Evolutionary conservation across 1,140 invertebrate genomes (phyloP).

Genomic region (Hyles vespertilio): DNA sequence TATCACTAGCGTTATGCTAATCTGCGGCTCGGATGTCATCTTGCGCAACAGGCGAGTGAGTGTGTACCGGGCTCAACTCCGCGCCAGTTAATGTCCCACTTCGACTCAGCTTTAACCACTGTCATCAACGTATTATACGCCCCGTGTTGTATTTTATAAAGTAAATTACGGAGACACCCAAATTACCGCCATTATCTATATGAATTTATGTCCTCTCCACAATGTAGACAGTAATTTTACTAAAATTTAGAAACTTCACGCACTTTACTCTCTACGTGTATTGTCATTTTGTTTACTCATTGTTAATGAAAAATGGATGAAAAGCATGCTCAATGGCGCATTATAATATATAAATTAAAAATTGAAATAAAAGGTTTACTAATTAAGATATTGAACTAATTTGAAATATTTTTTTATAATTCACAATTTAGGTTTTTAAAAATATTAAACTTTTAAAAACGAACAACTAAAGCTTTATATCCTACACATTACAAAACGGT

Average conservation of each 20-base stretch:
- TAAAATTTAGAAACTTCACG: too few species aligned
- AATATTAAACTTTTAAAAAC: too few species aligned
- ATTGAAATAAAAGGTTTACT: too few species aligned
- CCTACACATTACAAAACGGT: too few species aligned
- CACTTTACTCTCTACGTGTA: too few species aligned
- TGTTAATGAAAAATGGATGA: too few species aligned
- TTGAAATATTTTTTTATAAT: too few species aligned
- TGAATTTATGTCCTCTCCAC: constrained; percentile 5
- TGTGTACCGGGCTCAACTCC: constrained; percentile 56
- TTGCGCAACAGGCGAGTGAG: constrained; percentile 68
- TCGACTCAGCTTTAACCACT: constrained; percentile 26
- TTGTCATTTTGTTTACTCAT: too few species aligned
- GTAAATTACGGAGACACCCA: constrained; percentile 5
- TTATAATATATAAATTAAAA: too few species aligned
- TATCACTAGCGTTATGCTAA: constrained; percentile 61
- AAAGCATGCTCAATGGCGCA: neutral
- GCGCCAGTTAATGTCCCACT: constrained; percentile 47
- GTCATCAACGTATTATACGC: constrained; percentile 21
- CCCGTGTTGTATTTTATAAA: constrained; percentile 5
- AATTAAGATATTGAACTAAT: too few species aligned
- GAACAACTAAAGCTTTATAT: too few species aligned
- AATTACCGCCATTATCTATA: constrained; percentile 8
- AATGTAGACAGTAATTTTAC: neutral
- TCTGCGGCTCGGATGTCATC: constrained; percentile 67
- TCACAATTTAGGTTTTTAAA: too few species aligned